Evolutionary conservation across 1,140 invertebrate genomes (phyloP), one percentile per base, ranked within the genome.

Genomic region (Eupeodes corollae): DNA sequence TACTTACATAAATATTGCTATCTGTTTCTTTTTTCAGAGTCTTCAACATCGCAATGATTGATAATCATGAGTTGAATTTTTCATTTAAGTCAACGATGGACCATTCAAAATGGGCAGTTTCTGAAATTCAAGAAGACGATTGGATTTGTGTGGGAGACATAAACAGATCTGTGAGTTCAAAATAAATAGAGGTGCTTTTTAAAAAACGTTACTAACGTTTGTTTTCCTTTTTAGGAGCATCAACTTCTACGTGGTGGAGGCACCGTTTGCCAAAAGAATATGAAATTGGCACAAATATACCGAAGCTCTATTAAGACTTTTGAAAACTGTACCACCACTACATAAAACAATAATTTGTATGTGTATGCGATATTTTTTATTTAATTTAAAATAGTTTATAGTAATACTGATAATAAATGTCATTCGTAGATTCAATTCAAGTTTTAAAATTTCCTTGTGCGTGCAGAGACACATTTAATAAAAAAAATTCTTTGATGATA

Each of bases 131-230:
- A 50, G 69, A 67, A 9, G 63, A 70, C 33, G 74, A 74, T 39
- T 92, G 86, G 85, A 76, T 84, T 47, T 97, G 93, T 63, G 79
- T 96, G 13, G 90, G 88, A 12, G 92, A 95, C 64, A 91, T 96
- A 16, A 97, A 97, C 66, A 76, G 92, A 26, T 26, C 21, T 26
- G 21, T 26, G 21, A 26, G 21, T 26, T 3, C 21, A 26, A 3
- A 26, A 26, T 26, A 26, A 26, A 26, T 26, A 26, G 8, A 26
- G 21, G 21, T 26, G 21, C 21, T n/a, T n/a, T n/a, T n/a, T n/a
- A n/a, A 26, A 26, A 26, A 26, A 5, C 3, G 21, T 8, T 5
- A 26, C 3, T 26, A 5, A 26, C 8, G 8, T 3, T 26, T 26
- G 3, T 26, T 26, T 5, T 26, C 8, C 3, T 26, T 26, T 26